These are phyloP conservation scores for Enteromius treurensis DNA, from an alignment of 2,797 vertebrate genomes.

Conservation along the genomic window DNA sequence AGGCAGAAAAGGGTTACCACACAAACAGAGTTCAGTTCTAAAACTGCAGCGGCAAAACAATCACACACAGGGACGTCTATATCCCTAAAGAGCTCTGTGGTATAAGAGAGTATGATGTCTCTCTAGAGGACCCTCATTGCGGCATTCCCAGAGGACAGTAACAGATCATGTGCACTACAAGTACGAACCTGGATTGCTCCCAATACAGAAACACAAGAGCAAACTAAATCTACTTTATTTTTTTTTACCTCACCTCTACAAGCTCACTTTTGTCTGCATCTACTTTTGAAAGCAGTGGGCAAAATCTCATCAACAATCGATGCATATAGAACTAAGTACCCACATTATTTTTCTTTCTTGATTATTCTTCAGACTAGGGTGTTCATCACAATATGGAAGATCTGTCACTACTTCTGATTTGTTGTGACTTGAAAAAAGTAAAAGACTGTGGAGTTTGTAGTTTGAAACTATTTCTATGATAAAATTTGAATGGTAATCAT, in stretches of 20 bases:
- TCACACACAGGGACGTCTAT: constrained; percentile 24
- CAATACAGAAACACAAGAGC: not conserved
- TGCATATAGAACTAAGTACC: not conserved
- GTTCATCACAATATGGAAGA: not conserved
- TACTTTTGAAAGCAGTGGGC: not conserved
- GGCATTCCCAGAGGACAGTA: constrained; percentile 23
- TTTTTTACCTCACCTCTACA: not conserved
- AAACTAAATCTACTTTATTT: not conserved
- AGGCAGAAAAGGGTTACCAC: constrained; percentile 44
- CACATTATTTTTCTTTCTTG: not conserved
- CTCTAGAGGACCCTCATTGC: constrained; percentile 51
- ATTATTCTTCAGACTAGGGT: not conserved
- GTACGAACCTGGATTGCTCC: not conserved
- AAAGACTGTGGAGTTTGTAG: not conserved
- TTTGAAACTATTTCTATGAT: not conserved
- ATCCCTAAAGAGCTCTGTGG: constrained; percentile 31
- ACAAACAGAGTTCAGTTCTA: constrained; percentile 48
- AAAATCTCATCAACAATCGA: not conserved
- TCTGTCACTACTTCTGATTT: not conserved
- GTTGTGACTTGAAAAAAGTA: not conserved
- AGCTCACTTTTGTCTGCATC: not conserved
- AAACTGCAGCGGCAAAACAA: constrained; percentile 54
- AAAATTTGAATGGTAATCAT: not conserved
- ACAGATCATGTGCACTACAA: not conserved
- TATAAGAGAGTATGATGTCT: constrained; percentile 14